phyloP scores from a whole-genome alignment of 2,113 vertebrate genomes.

The Donacobius atricapilla region DNA sequence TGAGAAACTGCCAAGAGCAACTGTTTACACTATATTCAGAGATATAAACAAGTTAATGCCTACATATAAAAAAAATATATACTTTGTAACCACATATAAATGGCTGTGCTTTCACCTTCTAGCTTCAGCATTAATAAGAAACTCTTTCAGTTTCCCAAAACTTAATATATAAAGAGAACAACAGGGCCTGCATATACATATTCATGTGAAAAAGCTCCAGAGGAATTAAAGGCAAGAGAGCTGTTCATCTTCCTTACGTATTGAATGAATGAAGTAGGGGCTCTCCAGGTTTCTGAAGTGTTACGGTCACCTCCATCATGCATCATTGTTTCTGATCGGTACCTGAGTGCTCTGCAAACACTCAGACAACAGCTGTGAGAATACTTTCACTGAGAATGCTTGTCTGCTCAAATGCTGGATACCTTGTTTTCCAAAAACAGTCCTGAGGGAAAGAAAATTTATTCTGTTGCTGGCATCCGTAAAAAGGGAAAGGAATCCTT shows the following conservation, averaged over 20 bases:
- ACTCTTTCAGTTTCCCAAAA: not conserved
- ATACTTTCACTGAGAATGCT: not conserved
- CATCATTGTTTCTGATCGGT: not conserved
- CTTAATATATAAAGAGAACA: constrained; percentile 8
- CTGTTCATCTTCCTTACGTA: constrained; percentile 4
- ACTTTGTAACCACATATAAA: not conserved
- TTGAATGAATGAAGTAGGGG: not conserved
- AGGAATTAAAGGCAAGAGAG: constrained; percentile 18
- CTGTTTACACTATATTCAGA: not conserved
- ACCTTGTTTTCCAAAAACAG: not conserved
- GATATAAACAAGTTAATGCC: not conserved
- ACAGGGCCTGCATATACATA: constrained; percentile 13
- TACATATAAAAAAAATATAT: not conserved
- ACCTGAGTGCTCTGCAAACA: not conserved
- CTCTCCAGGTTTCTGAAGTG: not conserved
- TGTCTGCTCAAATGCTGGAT: not conserved
- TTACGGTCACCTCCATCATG: not conserved
- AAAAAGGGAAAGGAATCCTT: not conserved
- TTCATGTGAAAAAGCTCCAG: constrained; percentile 13
- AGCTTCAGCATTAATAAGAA: not conserved
- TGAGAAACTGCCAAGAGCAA: not conserved
- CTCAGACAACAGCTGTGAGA: not conserved
- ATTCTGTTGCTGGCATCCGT: not conserved
- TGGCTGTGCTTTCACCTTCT: not conserved
- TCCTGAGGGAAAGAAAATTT: not conserved